Evolutionary conservation across 1,140 invertebrate species (phyloP), one percentile per base, ranked within the genome.

Genomic region (Leptinotarsa lineolata): DNA sequence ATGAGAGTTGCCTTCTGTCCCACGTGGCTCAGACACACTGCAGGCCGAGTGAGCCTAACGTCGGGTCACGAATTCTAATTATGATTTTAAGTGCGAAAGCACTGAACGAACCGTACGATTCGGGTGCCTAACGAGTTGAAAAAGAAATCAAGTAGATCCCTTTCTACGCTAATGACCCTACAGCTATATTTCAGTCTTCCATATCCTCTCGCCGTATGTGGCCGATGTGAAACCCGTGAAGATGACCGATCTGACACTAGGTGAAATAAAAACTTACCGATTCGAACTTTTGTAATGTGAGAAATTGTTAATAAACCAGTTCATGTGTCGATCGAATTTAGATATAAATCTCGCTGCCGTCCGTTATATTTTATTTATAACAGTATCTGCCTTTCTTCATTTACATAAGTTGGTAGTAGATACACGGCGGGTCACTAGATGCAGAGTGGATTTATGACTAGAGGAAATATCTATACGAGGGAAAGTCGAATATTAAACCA

Each of bases 291-390:
- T 64, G 74, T 75, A 75, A 75, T 66, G 70, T 72, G 74, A 75
- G 74, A 75, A 75, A 75, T 75, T 72, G 71, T 75, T 72, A 72
- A 69, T 75, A 72, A 75, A 75, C 70, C 71, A 64, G 74, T 72
- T 65, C 72, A 72, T 69, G 45, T 75, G 74, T 72, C 74, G 74
- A 75, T 75, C 67, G 68, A 64, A 75, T 75, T 75, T 72, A 75
- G 74, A 75, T 75, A 75, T 59, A 39, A 59, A 61, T 68, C 30
- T 68, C 54, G 59, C 22, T n/a, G 22, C 22, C 44, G 54, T 46
- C 68, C 58, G 68, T 70, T 70, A 70, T n/a, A 58, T 18, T 58
- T 67, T 67, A 44, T 44, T 67, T 45, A 39, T 67, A 67, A 67
- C 65, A 67, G 65, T 67, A 67, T 67, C 44, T 67, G 4, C 30